phyloP scores from a whole-genome alignment of 64 coral and sea anemone species.

The Pocillopora verrucosa region DNA sequence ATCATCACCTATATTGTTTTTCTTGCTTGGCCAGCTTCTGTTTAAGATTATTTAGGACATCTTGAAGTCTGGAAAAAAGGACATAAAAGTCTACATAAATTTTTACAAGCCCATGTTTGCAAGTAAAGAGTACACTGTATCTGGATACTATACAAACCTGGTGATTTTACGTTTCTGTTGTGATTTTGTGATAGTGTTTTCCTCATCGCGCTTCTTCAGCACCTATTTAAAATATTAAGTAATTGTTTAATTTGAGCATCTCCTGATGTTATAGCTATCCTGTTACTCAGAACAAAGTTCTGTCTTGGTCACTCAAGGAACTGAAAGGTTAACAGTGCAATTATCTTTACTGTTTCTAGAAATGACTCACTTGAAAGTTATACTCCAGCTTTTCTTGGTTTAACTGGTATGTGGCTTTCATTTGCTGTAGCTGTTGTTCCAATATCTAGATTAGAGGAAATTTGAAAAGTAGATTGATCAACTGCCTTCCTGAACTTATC shows the following conservation, averaged over 20 bases:
- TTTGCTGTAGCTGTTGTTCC: conserved; percentile 97
- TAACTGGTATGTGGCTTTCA: conserved; percentile 98
- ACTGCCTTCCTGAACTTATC: neutral
- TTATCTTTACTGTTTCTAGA: neutral
- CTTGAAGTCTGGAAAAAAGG: conserved; percentile 71
- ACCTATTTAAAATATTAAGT: conserved; percentile 55
- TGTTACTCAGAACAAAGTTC: neutral
- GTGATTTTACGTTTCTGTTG: conserved; percentile 99
- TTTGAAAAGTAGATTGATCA: neutral
- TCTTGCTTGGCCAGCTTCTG: conserved; percentile 96
- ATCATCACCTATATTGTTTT: conserved; percentile 81
- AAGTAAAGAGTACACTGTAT: neutral
- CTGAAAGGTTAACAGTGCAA: too few relatives aligned
- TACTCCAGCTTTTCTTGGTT: conserved; percentile 99
- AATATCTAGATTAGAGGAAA: conserved; percentile 58
- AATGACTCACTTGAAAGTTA: conserved; percentile 82
- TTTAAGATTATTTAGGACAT: conserved; percentile 97
- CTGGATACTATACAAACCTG: conserved; percentile 48
- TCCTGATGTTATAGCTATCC: neutral
- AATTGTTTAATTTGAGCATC: neutral
- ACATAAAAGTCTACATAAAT: neutral
- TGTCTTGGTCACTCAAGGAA: too few relatives aligned
- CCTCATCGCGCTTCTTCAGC: conserved; percentile 97
- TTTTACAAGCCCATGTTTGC: neutral
- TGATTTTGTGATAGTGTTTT: conserved; percentile 99